Percentiles rank a stretch among this genome's conserved stretches.
These are phyloP conservation scores for Hydraecia micacea DNA, from an alignment of 2,888 invertebrate species.

Conservation along the genomic window DNA sequence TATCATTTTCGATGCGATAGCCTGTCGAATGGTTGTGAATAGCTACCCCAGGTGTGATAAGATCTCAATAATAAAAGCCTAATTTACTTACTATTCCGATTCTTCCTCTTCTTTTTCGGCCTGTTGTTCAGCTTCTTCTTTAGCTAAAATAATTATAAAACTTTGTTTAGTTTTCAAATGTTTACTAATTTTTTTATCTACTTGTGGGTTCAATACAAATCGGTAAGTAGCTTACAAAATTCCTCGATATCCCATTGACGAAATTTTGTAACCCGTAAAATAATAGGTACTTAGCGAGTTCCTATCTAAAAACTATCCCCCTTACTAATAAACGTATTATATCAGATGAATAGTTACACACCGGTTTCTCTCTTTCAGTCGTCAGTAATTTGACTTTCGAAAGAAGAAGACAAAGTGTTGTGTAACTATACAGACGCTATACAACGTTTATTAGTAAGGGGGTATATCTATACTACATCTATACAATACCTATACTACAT, in stretches of 20 bases:
- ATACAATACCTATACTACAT: too few species aligned
- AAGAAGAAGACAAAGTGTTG: too few species aligned
- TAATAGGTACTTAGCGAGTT: background rate
- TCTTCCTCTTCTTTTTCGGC: slow-evolving; percentile 9
- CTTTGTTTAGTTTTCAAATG: background rate
- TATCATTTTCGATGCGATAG: too few species aligned
- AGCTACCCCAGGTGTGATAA: background rate
- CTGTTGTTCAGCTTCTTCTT: slow-evolving; percentile 23
- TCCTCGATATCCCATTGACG: background rate
- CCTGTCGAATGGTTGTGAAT: too few species aligned
- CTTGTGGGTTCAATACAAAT: background rate
- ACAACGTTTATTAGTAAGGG: too few species aligned
- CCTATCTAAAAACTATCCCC: too few species aligned
- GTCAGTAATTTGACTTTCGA: too few species aligned
- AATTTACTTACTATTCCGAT: slow-evolving; percentile 43
- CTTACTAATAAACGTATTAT: too few species aligned
- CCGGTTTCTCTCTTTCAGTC: too few species aligned
- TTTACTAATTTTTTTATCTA: background rate
- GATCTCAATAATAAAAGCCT: background rate
- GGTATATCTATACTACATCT: too few species aligned
- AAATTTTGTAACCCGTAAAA: background rate
- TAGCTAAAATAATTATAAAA: slow-evolving; percentile 19
- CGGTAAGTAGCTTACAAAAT: background rate
- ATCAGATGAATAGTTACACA: too few species aligned
- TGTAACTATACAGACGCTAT: too few species aligned